Percentiles rank a stretch among this genome's conserved stretches.
Evolutionary conservation across 2,888 invertebrate species (phyloP).

Genomic region (Abscondita cerata): DNA sequence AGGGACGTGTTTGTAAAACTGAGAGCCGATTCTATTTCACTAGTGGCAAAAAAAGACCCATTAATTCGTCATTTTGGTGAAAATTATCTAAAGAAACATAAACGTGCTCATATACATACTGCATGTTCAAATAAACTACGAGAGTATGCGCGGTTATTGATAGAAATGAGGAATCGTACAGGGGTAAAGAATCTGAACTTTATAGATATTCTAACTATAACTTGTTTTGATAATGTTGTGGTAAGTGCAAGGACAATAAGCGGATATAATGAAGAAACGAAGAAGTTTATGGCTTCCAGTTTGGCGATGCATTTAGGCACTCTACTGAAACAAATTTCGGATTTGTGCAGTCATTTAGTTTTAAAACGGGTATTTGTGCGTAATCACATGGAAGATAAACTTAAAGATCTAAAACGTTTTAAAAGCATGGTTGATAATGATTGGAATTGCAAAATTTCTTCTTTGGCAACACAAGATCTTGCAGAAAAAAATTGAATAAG

Average conservation of each 20-base stretch:
- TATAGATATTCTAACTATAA: slow-evolving; percentile 8
- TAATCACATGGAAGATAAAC: slow-evolving; percentile 19
- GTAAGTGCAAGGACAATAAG: slow-evolving; percentile 17
- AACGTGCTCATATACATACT: slow-evolving; percentile 10
- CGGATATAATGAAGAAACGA: slow-evolving; percentile 20
- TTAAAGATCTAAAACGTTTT: slow-evolving; percentile 25
- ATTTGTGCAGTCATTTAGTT: slow-evolving; percentile 13
- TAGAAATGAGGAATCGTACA: slow-evolving; percentile 21
- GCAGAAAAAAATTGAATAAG: slow-evolving; percentile 26
- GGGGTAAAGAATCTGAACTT: background rate
- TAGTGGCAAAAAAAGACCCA: slow-evolving; percentile 18
- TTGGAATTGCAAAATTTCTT: slow-evolving; percentile 25
- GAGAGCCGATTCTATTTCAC: slow-evolving; percentile 15
- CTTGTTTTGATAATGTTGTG: slow-evolving; percentile 12
- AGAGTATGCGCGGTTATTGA: slow-evolving; percentile 24
- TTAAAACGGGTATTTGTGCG: slow-evolving; percentile 15
- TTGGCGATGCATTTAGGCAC: slow-evolving; percentile 19
- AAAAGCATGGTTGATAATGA: slow-evolving; percentile 16
- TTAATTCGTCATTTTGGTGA: slow-evolving; percentile 23
- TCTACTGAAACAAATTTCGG: slow-evolving; percentile 19
- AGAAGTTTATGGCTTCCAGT: slow-evolving; percentile 19
- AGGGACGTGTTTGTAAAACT: slow-evolving; percentile 19
- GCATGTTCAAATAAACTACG: slow-evolving; percentile 25
- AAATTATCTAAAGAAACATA: slow-evolving; percentile 26
- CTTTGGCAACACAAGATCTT: slow-evolving; percentile 26